Conservation (phyloP, 2,888 invertebrate genomes). For the Epistrophe eligans region DNA sequence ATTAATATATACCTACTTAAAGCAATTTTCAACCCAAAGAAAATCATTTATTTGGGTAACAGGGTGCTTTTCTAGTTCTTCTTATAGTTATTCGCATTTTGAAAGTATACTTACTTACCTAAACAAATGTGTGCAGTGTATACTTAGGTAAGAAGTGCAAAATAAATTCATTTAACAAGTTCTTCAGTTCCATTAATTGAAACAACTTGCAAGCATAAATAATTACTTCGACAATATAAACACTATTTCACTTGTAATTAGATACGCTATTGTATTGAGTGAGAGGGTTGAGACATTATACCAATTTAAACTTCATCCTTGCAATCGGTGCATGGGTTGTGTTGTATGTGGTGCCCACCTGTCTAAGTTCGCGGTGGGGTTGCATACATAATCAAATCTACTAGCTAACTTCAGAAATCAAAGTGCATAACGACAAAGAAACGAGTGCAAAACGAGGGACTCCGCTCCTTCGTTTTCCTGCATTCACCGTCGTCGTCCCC, state of each 20-base stretch:
- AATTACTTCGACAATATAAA: constrained; percentile 5
- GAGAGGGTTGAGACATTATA: neutral
- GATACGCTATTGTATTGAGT: neutral
- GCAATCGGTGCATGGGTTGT: constrained; percentile 3
- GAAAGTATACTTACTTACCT: neutral
- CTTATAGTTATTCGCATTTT: too few species aligned
- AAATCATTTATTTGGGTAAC: too few species aligned
- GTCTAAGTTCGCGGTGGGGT: constrained; percentile 15
- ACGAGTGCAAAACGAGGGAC: constrained; percentile 17
- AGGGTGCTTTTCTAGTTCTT: too few species aligned
- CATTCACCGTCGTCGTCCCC: too few species aligned
- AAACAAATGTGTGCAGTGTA: neutral
- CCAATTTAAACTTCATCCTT: constrained; percentile 25
- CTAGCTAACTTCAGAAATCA: constrained; percentile 37
- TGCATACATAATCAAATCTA: constrained; percentile 31
- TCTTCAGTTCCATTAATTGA: neutral
- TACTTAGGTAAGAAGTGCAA: neutral
- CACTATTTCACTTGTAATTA: constrained; percentile 2
- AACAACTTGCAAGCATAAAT: neutral
- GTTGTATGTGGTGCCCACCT: constrained; percentile 37
- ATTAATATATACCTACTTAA: too few species aligned
- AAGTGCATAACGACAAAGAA: constrained; percentile 42
- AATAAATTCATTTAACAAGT: neutral
- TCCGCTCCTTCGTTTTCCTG: neutral
- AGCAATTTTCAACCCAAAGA: too few species aligned